Conservation (phyloP, 2,797 vertebrate genomes). For the Taeniopygia guttata region DNA sequence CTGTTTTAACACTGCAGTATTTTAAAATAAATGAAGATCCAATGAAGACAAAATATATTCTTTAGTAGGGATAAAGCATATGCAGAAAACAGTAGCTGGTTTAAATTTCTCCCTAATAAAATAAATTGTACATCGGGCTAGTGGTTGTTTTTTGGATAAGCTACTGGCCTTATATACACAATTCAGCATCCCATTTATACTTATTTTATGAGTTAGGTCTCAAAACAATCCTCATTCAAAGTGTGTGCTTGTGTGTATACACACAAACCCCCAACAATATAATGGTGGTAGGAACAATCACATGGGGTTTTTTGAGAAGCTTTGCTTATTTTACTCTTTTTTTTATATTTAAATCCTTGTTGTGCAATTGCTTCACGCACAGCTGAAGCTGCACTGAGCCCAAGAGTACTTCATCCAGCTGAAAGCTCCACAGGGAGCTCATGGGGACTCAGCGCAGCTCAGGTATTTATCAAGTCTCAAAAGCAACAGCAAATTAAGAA, state of each 20-base stretch:
- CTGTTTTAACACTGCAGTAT: neutral
- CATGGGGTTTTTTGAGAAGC: neutral
- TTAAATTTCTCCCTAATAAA: neutral
- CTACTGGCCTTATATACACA: neutral
- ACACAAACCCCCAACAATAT: neutral
- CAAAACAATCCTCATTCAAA: neutral
- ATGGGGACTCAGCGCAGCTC: rapidly evolving
- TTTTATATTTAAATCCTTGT: neutral
- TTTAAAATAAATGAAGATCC: neutral
- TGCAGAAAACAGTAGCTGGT: neutral
- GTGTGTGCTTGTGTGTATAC: neutral
- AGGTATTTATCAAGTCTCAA: neutral
- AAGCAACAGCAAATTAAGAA: neutral
- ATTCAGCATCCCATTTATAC: neutral
- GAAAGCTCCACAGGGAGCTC: neutral
- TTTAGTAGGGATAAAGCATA: neutral
- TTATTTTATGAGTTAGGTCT: neutral
- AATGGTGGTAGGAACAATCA: neutral
- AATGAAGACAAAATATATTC: neutral
- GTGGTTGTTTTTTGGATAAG: neutral
- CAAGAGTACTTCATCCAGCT: neutral
- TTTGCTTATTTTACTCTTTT: constrained; percentile 19
- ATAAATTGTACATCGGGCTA: neutral
- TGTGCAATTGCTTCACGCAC: neutral
- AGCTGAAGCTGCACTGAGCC: neutral